Percentiles rank a stretch among this genome's conserved stretches.
These are phyloP conservation scores for Phodopus roborovskii DNA, from an alignment of 2,113 vertebrate species.

Conservation along the genomic window DNA sequence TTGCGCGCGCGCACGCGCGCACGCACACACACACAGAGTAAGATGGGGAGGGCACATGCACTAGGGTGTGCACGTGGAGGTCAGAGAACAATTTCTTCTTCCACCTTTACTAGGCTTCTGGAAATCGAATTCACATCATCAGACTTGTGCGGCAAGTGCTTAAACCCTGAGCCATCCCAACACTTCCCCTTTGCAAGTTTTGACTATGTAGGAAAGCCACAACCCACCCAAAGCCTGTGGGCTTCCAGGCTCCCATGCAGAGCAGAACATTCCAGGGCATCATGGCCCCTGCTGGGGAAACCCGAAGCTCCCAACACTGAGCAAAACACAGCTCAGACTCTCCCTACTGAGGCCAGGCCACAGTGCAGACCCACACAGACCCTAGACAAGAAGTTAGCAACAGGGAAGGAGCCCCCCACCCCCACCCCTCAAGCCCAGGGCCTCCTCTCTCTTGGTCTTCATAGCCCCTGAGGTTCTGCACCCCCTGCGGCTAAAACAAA, in stretches of 20 bases:
- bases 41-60: background rate
- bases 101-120: background rate
- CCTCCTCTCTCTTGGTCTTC: background rate
- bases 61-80: too few relatives aligned
- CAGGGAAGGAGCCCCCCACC: background rate
- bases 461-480: background rate
- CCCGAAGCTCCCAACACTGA: background rate
- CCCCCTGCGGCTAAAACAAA: constrained; percentile 63
- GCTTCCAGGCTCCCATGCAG: background rate
- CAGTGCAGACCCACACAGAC: background rate
- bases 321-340: background rate
- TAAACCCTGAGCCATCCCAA: too few relatives aligned
- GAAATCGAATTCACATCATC: background rate
- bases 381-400: background rate
- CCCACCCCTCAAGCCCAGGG: background rate
- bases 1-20: too few relatives aligned
- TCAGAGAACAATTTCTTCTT: background rate
- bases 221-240: background rate
- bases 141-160: too few relatives aligned
- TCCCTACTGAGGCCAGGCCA: background rate
- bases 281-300: fast-evolving
- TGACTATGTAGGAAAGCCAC: background rate
- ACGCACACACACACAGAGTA: too few relatives aligned
- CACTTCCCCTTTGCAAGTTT: background rate
- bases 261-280: background rate